Percentiles rank a stretch among this genome's conserved stretches.
phyloP scores from a whole-genome alignment of 2,888 invertebrate genomes.

The Ormyrus rosae region DNA sequence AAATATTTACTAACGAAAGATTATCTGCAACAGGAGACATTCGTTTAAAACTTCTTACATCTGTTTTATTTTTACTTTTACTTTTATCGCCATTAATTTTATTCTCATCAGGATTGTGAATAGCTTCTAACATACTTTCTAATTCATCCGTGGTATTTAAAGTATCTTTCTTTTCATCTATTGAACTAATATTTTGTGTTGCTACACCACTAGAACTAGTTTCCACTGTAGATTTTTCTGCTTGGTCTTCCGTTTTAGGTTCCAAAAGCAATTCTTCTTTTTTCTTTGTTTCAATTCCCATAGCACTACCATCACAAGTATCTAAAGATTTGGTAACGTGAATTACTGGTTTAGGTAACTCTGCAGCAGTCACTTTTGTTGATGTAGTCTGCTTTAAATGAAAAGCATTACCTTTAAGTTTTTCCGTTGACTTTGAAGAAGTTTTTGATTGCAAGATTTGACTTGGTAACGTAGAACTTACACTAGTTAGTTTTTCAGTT shows the following conservation, averaged over 20 bases:
- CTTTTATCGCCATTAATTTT: slow-evolving; percentile 66
- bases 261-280: slow-evolving; percentile 51
- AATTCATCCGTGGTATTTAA: slow-evolving; percentile 74
- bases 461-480: slow-evolving; percentile 56
- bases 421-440: slow-evolving; percentile 46
- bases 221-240: slow-evolving; percentile 34
- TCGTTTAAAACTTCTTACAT: slow-evolving; percentile 66
- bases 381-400: slow-evolving; percentile 57
- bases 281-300: slow-evolving; percentile 76
- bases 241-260: slow-evolving; percentile 39
- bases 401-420: slow-evolving; percentile 45
- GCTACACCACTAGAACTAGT: slow-evolving; percentile 39
- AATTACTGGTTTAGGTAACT: slow-evolving; percentile 62
- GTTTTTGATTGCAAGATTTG: slow-evolving; percentile 54
- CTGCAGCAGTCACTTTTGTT: slow-evolving; percentile 68
- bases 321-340: slow-evolving; percentile 47
- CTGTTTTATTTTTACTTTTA: slow-evolving; percentile 61
- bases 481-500: slow-evolving; percentile 48
- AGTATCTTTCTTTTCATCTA: slow-evolving; percentile 70
- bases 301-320: slow-evolving; percentile 75
- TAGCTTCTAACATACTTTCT: slow-evolving; percentile 75
- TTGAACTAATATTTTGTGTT: slow-evolving; percentile 10
- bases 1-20: slow-evolving; percentile 72
- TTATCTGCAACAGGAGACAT: slow-evolving; percentile 73
- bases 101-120: slow-evolving; percentile 73